Evolutionary conservation across 1,140 invertebrate species (phyloP).

Genomic region (Calosoma granatense): DNA sequence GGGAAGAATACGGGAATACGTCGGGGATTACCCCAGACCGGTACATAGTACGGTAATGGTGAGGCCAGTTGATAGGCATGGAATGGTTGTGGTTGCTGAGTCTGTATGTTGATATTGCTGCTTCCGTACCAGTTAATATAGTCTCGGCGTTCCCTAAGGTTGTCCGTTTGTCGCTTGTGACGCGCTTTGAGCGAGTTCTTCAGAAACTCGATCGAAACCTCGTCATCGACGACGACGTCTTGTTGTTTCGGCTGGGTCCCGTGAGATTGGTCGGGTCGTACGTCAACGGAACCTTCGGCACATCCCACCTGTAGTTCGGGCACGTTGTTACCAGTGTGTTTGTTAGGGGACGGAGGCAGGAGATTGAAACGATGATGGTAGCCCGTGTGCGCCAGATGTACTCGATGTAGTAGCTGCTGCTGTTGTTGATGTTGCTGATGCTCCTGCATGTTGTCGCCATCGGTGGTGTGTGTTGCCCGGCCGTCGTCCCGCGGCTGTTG

Average conservation of each 20-base stretch:
- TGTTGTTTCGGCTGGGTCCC: slow-evolving; percentile 15
- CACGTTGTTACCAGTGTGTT: slow-evolving; percentile 19
- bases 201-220: slow-evolving; percentile 13
- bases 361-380: neutral
- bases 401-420: neutral
- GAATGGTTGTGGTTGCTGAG: neutral
- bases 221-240: slow-evolving; percentile 17
- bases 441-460: neutral
- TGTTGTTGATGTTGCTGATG: neutral
- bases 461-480: neutral
- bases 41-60: slow-evolving; percentile 26
- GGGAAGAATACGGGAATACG: slow-evolving; percentile 28
- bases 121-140: slow-evolving; percentile 20
- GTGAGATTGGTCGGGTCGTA: neutral
- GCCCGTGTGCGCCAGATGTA: neutral
- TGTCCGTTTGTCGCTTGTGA: neutral
- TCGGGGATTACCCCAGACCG: slow-evolving; percentile 24
- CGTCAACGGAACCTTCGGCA: slow-evolving; percentile 24
- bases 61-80: neutral
- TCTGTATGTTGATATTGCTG: neutral
- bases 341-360: neutral
- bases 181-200: neutral
- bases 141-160: slow-evolving; percentile 14
- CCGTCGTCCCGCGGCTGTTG: neutral
- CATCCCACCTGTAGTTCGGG: slow-evolving; percentile 33